Base-by-base conservation (phyloP, 2,888 invertebrate genomes). In the Acleris sparsana region DNA sequence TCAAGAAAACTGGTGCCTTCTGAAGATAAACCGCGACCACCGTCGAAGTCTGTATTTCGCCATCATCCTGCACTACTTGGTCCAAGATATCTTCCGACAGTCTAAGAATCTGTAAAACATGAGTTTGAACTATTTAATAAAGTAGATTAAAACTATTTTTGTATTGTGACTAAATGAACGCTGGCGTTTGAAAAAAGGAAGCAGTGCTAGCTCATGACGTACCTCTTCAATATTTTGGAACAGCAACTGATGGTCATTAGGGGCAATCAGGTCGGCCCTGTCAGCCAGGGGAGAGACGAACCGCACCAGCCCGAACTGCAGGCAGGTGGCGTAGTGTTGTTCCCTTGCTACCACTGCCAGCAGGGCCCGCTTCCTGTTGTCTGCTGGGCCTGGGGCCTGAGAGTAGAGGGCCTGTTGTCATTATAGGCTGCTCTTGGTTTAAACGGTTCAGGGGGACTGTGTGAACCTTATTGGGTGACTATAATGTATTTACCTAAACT, bases 201-300 rank as follows among this genome's bases (percentile, higher is more conserved):
- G 5, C 5, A 5, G 25, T 25, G 25, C 25, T 25, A 25, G 25
- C 25, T 25, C 5, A 25, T 5, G 9, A 25, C 86, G 76, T 84
- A 96, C 95, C 93, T 97, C 97, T 84, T 97, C 97, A 74, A 96
- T 94, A 85, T 97, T 97, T 89, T 97, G 97, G 84, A 97, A 97
- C 63, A 97, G 90, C 44, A 95, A 93, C 81, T 95, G 94, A 84
- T 97, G 97, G 80, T 97, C 97, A 60, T 94, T 93, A 1, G 95
- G 94, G 2, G 95, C 94, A 61, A 97, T 95, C 13, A 97, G 93
- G 79, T 97, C 97, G 58, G 95, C 95, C 66, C 96, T 93, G 77
- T 97, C 97, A 5, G 94, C 93, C 71, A 97, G 84, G 0, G 97
- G 96, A 0, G 95, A 94, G 53, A 96, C 95, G 83, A 97, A 97